Base-by-base conservation (phyloP, 2,888 invertebrate species). In the Pelosia muscerda region DNA sequence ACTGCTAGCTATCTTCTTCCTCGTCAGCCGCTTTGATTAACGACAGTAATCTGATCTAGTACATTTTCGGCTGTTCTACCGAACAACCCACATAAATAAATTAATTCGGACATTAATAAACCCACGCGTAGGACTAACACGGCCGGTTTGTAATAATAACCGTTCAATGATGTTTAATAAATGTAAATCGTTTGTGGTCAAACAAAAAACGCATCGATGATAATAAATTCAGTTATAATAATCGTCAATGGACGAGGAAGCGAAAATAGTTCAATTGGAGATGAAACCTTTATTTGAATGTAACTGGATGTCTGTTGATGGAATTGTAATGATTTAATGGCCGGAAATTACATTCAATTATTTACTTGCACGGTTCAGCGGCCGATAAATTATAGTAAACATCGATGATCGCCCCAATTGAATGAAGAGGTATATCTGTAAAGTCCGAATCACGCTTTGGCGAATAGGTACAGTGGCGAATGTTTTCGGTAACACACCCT, bases 341-440 rank as follows among this genome's bases (percentile, higher is more conserved):
- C 87, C 88, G 91, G 90, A 91, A 88, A 91, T 92, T 91, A 85
- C 83, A 83, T 86, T 84, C 81, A 85, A 87, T 88, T 85, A 86
- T 86, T 83, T 82, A 82, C 79, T 84, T 81, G 84, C 83, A 80
- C 75, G 78, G 83, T 84, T 85, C 81, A 79, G 78, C 72, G 81
- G 80, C 78, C 79, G 81, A 84, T 55, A 63, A 84, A 82, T 83
- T 81, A 82, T 84, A 73, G 79, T 81, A 82, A 84, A 81, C 76
- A 79, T 79, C 72, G 74, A 82, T 81, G 80, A 80, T 81, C 80
- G 79, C 81, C 75, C 66, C 74, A 68, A 67, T 65, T 65, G 65
- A 76, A 79, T 73, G 72, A 73, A 70, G 71, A 65, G 75, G 79
- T 73, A 72, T 71, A 71, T 73, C 66, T 77, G 79, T 81, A n/a